Evolutionary conservation across 2,888 invertebrate genomes (phyloP).

Genomic region (Orchesella flavescens): DNA sequence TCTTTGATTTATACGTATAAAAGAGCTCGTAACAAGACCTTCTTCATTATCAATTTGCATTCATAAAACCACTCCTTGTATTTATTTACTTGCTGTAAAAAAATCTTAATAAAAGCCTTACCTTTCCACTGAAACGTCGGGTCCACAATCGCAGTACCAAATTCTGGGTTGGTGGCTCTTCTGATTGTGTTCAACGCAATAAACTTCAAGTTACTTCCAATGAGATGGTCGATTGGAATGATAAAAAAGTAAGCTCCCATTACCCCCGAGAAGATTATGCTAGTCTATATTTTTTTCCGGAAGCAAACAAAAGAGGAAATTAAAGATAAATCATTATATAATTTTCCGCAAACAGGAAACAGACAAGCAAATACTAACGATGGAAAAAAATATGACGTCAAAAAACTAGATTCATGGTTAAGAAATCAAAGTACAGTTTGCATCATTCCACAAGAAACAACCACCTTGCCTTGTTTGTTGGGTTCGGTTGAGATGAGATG

Average conservation of each 20-base stretch:
- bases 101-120: conserved; percentile 36
- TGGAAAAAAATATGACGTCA: background rate
- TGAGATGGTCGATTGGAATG: conserved; percentile 80
- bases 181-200: conserved; percentile 81
- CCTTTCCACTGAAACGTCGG: conserved; percentile 78
- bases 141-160: conserved; percentile 78
- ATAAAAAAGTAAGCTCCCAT: conserved; percentile 80
- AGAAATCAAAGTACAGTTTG: too few species aligned
- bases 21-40: background rate
- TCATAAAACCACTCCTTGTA: too few species aligned
- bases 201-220: conserved; percentile 81
- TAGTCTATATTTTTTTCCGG: conserved; percentile 74
- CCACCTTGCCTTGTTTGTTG: too few species aligned
- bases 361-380: background rate
- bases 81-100: too few species aligned
- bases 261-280: conserved; percentile 80
- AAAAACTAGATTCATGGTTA: background rate
- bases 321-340: background rate
- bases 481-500: too few species aligned
- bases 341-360: background rate
- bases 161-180: conserved; percentile 79
- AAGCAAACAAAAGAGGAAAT: background rate
- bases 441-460: too few species aligned
- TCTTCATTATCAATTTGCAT: too few species aligned
- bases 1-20: background rate